Conservation (phyloP, 2,797 vertebrate species). For the Sebastes trivittatus region DNA sequence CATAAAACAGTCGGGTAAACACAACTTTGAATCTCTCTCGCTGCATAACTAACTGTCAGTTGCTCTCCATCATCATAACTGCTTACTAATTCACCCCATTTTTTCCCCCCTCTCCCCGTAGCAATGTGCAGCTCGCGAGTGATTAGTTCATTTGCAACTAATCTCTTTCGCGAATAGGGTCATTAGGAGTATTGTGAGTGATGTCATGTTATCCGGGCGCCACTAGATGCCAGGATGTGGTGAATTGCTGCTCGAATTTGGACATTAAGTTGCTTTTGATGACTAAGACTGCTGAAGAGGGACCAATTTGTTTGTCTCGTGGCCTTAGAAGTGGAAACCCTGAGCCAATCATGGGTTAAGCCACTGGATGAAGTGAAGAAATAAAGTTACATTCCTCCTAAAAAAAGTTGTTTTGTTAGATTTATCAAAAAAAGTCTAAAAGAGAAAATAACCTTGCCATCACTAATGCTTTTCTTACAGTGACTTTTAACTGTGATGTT, state of each 20-base stretch:
- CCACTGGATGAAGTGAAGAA: background rate
- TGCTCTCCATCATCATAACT: conserved; percentile 76
- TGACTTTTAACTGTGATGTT: conserved; percentile 15
- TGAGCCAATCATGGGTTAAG: conserved; percentile 21
- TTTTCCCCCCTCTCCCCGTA: conserved; percentile 28
- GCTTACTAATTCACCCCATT: conserved; percentile 72
- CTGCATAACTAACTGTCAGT: conserved; percentile 75
- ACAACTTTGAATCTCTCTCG: conserved; percentile 76
- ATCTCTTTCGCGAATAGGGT: conserved; percentile 63
- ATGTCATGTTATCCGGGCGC: conserved; percentile 53
- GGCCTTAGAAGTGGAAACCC: conserved; percentile 8
- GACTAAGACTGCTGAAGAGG: conserved; percentile 34
- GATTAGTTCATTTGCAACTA: conserved; percentile 76
- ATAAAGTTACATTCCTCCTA: background rate
- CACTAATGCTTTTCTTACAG: background rate
- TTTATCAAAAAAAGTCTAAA: conserved; percentile 7
- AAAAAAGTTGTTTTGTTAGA: background rate
- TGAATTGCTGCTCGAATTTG: conserved; percentile 42
- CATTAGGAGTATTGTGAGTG: conserved; percentile 74
- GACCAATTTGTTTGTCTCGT: conserved; percentile 50
- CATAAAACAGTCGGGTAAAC: conserved; percentile 78
- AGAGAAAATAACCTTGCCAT: background rate
- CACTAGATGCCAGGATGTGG: conserved; percentile 45
- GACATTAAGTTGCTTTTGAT: conserved; percentile 57
- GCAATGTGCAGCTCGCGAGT: conserved; percentile 59